Evolutionary conservation across 2,113 vertebrate species (phyloP).

Genomic region (Charina bottae): DNA sequence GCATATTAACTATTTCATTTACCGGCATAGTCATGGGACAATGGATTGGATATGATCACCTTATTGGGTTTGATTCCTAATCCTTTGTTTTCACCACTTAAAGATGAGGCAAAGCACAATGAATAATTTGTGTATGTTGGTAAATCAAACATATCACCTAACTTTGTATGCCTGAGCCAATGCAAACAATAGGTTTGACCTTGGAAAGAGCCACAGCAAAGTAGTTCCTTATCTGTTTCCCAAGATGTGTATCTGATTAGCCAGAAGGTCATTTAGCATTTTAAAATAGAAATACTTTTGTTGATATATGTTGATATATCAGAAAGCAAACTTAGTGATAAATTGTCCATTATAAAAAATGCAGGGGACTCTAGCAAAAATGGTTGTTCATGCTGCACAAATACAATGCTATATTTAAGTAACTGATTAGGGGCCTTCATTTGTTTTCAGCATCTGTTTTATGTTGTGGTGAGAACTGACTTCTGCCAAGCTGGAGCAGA

Average conservation of each 20-base stretch:
- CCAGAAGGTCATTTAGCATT: slow-evolving; percentile 38
- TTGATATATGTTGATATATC: background rate
- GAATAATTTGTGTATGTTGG: background rate
- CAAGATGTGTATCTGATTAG: slow-evolving; percentile 54
- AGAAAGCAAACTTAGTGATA: background rate
- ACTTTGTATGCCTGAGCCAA: slow-evolving; percentile 40
- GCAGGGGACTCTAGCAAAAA: background rate
- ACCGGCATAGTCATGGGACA: background rate
- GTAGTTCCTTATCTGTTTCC: slow-evolving; percentile 53
- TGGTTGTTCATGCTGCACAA: background rate
- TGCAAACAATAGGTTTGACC: slow-evolving; percentile 60
- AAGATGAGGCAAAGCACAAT: slow-evolving; percentile 14
- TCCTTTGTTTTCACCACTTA: background rate
- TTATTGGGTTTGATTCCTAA: fast-evolving
- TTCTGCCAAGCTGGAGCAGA: background rate
- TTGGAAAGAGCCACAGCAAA: slow-evolving; percentile 63
- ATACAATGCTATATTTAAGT: background rate
- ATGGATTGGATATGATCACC: slow-evolving; percentile 1
- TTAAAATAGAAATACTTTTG: slow-evolving; percentile 18
- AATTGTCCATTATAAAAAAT: slow-evolving; percentile 24
- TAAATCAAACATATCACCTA: slow-evolving; percentile 45
- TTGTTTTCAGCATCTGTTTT: background rate
- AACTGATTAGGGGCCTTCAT: background rate
- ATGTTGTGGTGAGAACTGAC: background rate
- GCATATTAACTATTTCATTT: slow-evolving; percentile 9